phyloP scores from a whole-genome alignment of 2,113 vertebrate genomes.

The Neodon shergylaensis region DNA sequence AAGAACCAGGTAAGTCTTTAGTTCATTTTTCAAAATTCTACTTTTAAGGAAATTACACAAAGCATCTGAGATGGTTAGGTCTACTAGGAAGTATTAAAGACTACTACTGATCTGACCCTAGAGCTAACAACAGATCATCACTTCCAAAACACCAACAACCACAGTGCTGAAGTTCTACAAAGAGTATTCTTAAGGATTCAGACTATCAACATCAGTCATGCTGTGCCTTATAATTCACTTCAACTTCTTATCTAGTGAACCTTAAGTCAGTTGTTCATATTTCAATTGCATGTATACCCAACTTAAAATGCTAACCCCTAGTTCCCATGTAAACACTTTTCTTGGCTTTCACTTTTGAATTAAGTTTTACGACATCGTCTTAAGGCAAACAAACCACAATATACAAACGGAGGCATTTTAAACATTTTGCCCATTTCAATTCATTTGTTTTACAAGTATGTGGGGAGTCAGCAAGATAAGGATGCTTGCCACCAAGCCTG shows the following conservation, averaged over 20 bases:
- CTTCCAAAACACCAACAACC: conserved; percentile 12
- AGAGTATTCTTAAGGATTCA: conserved; percentile 19
- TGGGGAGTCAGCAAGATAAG: neutral
- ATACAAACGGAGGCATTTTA: conserved; percentile 3
- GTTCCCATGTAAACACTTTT: neutral
- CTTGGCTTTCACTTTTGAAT: conserved; percentile 53
- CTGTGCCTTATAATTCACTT: neutral
- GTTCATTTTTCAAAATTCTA: conserved; percentile 32
- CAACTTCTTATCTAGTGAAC: conserved; percentile 21
- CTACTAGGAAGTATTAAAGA: conserved; percentile 20
- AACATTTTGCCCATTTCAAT: conserved; percentile 7
- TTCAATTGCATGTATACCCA: conserved; percentile 28
- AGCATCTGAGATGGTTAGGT: neutral
- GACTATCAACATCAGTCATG: neutral
- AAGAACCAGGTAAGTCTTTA: conserved; percentile 6
- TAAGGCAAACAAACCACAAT: conserved; percentile 51
- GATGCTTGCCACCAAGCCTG: neutral
- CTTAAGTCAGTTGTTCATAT: conserved; percentile 1
- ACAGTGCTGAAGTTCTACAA: conserved; percentile 10
- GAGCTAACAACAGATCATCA: neutral
- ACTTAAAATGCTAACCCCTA: conserved; percentile 30
- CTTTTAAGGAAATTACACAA: conserved; percentile 45
- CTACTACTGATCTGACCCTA: neutral
- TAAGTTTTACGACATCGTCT: neutral
- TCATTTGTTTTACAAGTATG: neutral